phyloP scores from a whole-genome alignment of 2,888 invertebrate species.

The Zaprionus lineosus region DNA sequence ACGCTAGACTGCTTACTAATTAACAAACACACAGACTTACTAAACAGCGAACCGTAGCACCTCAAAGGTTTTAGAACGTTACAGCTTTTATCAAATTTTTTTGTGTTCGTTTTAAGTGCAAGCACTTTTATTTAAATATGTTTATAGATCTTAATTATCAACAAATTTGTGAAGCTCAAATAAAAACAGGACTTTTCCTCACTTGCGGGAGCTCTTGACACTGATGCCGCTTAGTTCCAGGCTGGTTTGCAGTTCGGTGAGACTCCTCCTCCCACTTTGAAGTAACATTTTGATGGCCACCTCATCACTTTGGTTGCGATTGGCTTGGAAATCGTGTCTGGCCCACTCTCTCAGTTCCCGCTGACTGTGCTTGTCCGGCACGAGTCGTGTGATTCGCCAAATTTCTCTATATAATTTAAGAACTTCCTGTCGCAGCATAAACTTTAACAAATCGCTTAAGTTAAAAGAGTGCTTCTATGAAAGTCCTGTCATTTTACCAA shows the following conservation, averaged over 20 bases:
- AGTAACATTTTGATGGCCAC: conserved; percentile 88
- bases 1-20: conserved; percentile 53
- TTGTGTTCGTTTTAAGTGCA: conserved; percentile 20
- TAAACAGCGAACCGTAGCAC: conserved; percentile 58
- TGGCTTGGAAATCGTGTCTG: conserved; percentile 88
- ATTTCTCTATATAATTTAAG: conserved; percentile 89
- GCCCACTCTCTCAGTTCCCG: conserved; percentile 89
- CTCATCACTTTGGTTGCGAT: conserved; percentile 89
- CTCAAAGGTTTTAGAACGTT: conserved; percentile 58
- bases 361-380: conserved; percentile 86
- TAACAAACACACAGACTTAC: conserved; percentile 21
- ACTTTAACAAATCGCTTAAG: conserved; percentile 84
- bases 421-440: conserved; percentile 91
- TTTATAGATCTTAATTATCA: conserved; percentile 29
- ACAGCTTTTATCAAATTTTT: conserved; percentile 38
- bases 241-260: conserved; percentile 87
- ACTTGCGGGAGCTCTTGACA: conserved; percentile 28
- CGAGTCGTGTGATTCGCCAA: conserved; percentile 86
- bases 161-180: conserved; percentile 61
- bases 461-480: neutral
- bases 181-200: conserved; percentile 37
- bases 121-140: conserved; percentile 33
- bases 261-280: conserved; percentile 87
- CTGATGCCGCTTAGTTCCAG: conserved; percentile 84
- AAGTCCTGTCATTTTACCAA: conserved; percentile 63